Base-by-base conservation (phyloP, 2,888 invertebrate genomes). In the Scaptomyza cyrtandrae region DNA sequence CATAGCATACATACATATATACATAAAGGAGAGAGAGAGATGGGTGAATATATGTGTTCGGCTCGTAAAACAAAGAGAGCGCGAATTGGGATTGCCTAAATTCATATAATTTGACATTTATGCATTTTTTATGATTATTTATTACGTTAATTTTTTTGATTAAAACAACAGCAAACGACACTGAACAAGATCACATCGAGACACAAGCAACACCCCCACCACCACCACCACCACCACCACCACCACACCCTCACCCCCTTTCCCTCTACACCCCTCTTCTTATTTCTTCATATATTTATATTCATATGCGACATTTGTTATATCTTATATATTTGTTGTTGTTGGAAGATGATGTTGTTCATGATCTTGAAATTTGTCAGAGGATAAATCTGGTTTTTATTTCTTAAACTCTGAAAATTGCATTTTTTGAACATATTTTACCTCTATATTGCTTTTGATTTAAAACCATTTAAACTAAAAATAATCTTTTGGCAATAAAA, bases 121-220 rank as follows among this genome's bases (percentile, higher is more conserved):
- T 79, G 75, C 68, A 70, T 77, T 74, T 70, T 77, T 83, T 77
- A 75, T 77, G 71, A 81, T 81, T 65, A 83, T 84, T 83, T 81
- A 81, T 84, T 70, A 71, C 65, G 70, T 70, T 79, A 72, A 77
- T 84, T 71, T 41, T 37, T 77, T 79, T 75, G 81, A 76, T 80
- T 72, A 83, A 78, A 71, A 76, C 63, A 74, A 61, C 62, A 75
- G 57, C 55, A 9, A 2, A 31, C 75, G 54, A 33, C 67, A 39
- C 50, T 46, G 39, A 41, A 41, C 39, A n/a, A n/a, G n/a, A n/a
- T n/a, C n/a, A n/a, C n/a, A n/a, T n/a, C n/a, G n/a, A n/a, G n/a
- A n/a, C n/a, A n/a, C n/a, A 41, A 41, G 14, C 13, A 43, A 33
- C 29, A 4, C 35, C 11, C n/a, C n/a, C n/a, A n/a, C n/a, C n/a